Evolutionary conservation across 2,797 vertebrate genomes (phyloP).

Genomic region (Muscicapa striata): DNA sequence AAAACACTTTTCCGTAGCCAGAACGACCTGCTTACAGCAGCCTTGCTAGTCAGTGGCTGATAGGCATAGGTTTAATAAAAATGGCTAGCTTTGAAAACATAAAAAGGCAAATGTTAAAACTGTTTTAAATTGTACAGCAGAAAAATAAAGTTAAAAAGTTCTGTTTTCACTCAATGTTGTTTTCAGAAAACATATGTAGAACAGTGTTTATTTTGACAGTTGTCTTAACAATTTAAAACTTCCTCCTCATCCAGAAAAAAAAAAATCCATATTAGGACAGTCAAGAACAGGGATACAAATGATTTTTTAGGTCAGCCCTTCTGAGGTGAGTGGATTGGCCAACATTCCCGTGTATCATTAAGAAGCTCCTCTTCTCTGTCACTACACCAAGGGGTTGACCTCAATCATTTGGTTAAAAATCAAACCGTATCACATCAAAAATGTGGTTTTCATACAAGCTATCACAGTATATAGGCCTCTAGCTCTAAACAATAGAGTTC

Average conservation of each 20-base stretch:
- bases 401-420: conserved; percentile 85
- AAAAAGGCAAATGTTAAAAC: conserved; percentile 87
- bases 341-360: conserved; percentile 72
- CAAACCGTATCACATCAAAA: conserved; percentile 83
- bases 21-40: conserved; percentile 74
- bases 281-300: conserved; percentile 79
- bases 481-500: conserved; percentile 87
- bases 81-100: conserved; percentile 84
- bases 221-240: conserved; percentile 83
- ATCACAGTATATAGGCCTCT: conserved; percentile 91
- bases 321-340: conserved; percentile 74
- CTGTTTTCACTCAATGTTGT: conserved; percentile 80
- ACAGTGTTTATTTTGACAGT: conserved; percentile 81
- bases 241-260: conserved; percentile 74
- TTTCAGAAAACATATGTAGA: conserved; percentile 84
- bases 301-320: conserved; percentile 80
- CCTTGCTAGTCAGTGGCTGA: conserved; percentile 73
- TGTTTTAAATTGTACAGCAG: conserved; percentile 86
- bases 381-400: conserved; percentile 80
- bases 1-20: conserved; percentile 79
- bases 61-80: conserved; percentile 82
- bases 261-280: conserved; percentile 76
- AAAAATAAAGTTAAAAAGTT: conserved; percentile 87
- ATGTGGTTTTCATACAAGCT: conserved; percentile 84
- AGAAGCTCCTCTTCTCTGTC: conserved; percentile 78